A percentile compares a stretch with the other conserved stretches of the same genome.
These are phyloP conservation scores for Heliconius ethilla DNA, from an alignment of 2,888 invertebrate genomes.

Conservation along the genomic window DNA sequence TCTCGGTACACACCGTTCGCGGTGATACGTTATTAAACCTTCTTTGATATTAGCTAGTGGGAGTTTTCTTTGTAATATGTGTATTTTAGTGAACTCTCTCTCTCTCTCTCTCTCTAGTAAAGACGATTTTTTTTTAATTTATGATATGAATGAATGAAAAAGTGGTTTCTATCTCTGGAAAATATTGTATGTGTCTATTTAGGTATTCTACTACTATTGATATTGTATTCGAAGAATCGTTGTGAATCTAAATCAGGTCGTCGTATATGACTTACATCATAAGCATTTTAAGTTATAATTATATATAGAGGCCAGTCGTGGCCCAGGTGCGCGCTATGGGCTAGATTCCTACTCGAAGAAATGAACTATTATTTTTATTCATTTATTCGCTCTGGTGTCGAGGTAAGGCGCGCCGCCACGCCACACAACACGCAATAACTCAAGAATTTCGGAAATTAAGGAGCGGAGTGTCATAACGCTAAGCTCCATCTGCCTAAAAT, in stretches of 20 bases:
- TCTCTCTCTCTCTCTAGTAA: not conserved
- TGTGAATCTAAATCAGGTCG: not conserved
- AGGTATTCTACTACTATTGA: not conserved
- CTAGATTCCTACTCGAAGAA: not conserved
- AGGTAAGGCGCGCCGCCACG: not conserved
- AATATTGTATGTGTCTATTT: not conserved
- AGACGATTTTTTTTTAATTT: not conserved
- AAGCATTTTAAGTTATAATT: not conserved
- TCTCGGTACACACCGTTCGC: slow-evolving; percentile 39
- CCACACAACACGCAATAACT: not conserved
- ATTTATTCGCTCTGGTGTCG: not conserved
- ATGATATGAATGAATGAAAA: not conserved
- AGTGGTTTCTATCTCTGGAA: not conserved
- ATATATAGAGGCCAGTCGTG: not conserved
- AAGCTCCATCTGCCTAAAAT: not conserved
- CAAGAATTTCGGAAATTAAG: not conserved
- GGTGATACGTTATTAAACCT: slow-evolving; percentile 32
- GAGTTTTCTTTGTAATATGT: slow-evolving; percentile 8
- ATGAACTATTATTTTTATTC: not conserved
- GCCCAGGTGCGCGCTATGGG: not conserved
- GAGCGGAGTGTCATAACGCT: not conserved
- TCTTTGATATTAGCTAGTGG: slow-evolving; percentile 3
- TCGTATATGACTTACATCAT: not conserved
- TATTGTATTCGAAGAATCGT: not conserved
- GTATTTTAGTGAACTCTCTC: not conserved